Conservation (phyloP, 2,888 invertebrate species). For the Isoperla grammatica region DNA sequence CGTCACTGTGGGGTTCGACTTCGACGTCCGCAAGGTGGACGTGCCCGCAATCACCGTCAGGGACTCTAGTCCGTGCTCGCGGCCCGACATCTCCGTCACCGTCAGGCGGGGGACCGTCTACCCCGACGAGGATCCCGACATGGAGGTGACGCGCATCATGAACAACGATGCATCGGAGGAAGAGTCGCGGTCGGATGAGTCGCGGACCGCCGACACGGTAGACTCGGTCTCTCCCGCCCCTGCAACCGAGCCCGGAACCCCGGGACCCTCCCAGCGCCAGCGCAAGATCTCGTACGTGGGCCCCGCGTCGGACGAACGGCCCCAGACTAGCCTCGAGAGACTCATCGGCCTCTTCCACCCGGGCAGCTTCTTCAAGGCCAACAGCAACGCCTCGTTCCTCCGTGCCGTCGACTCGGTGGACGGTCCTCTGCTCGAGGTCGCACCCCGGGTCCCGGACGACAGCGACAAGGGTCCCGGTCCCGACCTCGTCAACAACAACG, state of each 20-base stretch:
- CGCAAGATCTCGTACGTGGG: conserved; percentile 59
- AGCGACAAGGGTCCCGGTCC: no score
- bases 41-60: conserved; percentile 3
- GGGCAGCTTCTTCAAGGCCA: conserved; percentile 23
- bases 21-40: neutral
- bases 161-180: conserved; percentile 40
- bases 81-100: neutral
- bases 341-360: conserved; percentile 60
- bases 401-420: conserved; percentile 5
- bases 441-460: no score
- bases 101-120: neutral
- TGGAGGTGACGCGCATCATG: conserved; percentile 50
- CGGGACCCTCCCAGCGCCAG: conserved; percentile 40
- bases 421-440: no score
- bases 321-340: conserved; percentile 58
- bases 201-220: no score
- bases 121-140: conserved; percentile 50
- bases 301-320: conserved; percentile 42
- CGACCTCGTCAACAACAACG: neutral
- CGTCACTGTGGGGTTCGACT: conserved; percentile 43
- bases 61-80: neutral
- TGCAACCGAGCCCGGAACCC: neutral
- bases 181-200: neutral
- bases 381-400: conserved; percentile 16
- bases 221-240: neutral